Conservation (phyloP, 1,140 invertebrate genomes). For the Mylabris phalerata region DNA sequence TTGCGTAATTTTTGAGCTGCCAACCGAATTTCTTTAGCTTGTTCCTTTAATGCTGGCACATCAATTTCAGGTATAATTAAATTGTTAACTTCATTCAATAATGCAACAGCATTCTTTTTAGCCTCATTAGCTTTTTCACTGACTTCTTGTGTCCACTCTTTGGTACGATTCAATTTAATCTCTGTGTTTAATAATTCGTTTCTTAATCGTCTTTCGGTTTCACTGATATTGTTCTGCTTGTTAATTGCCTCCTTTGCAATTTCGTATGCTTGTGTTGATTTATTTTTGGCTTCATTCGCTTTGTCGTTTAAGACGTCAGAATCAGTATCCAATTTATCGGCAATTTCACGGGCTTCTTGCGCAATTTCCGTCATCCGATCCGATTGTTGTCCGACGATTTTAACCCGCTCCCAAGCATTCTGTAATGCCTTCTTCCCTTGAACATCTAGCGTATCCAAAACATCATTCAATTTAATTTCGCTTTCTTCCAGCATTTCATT, state of each 20-base stretch:
- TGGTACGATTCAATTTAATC: conserved; percentile 60
- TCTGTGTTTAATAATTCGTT: conserved; percentile 53
- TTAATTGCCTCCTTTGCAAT: conserved; percentile 65
- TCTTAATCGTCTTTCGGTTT: conserved; percentile 54
- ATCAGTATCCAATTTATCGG: conserved; percentile 69
- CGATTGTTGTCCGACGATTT: conserved; percentile 84
- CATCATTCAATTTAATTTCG: conserved; percentile 47
- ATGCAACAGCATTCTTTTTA: conserved; percentile 69
- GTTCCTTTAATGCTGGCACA: conserved; percentile 56
- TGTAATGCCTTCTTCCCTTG: conserved; percentile 71
- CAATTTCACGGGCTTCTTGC: conserved; percentile 70
- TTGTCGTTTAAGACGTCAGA: conserved; percentile 69
- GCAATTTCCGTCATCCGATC: conserved; percentile 86
- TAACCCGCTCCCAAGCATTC: conserved; percentile 73
- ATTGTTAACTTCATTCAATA: conserved; percentile 69
- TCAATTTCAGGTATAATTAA: conserved; percentile 69
- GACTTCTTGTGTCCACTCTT: conserved; percentile 63
- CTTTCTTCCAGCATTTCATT: conserved; percentile 26
- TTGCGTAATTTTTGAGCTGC: conserved; percentile 41
- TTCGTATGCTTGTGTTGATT: conserved; percentile 71
- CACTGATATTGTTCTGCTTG: conserved; percentile 43
- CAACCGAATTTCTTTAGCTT: conserved; percentile 54
- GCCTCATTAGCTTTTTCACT: conserved; percentile 63
- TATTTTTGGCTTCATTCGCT: conserved; percentile 75
- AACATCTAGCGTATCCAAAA: conserved; percentile 67